Percentiles rank a stretch among this genome's conserved stretches.
Evolutionary conservation across 2,797 vertebrate species (phyloP).

Genomic region (Leptatherina wallacei): DNA sequence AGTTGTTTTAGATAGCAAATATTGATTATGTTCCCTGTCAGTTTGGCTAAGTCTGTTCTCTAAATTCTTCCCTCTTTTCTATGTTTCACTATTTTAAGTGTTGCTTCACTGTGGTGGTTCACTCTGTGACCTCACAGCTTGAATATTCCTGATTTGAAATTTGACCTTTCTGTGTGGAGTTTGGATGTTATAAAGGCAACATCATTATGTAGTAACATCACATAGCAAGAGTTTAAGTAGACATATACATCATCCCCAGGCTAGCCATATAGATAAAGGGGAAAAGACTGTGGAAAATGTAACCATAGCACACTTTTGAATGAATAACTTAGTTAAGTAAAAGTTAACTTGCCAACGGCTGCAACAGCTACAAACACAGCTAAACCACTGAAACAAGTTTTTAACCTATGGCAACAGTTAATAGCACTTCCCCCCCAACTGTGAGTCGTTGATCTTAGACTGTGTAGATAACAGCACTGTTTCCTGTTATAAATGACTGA

Average conservation of each 20-base stretch:
- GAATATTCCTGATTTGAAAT: background rate
- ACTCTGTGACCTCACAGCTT: background rate
- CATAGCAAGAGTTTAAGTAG: background rate
- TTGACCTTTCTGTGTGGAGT: too few species aligned
- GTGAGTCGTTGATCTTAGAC: background rate
- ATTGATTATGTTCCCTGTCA: background rate
- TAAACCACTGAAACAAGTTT: background rate
- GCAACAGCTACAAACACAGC: background rate
- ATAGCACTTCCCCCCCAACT: background rate
- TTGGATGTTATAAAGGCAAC: background rate
- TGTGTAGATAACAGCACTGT: constrained; percentile 1
- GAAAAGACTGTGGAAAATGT: background rate
- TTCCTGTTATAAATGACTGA: constrained; percentile 19
- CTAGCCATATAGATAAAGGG: background rate
- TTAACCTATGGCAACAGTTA: background rate
- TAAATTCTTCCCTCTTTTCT: too few species aligned
- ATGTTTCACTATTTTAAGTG: background rate
- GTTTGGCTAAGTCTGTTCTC: background rate
- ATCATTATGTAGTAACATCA: background rate
- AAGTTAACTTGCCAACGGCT: background rate
- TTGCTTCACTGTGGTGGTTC: background rate
- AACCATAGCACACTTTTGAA: background rate
- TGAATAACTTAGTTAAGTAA: background rate
- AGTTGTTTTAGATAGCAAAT: background rate
- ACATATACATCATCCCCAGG: background rate